A percentile compares a stretch with the other conserved stretches of the same genome.
Evolutionary conservation across 2,113 vertebrate genomes (phyloP).

Genomic region (Centropristis striata): DNA sequence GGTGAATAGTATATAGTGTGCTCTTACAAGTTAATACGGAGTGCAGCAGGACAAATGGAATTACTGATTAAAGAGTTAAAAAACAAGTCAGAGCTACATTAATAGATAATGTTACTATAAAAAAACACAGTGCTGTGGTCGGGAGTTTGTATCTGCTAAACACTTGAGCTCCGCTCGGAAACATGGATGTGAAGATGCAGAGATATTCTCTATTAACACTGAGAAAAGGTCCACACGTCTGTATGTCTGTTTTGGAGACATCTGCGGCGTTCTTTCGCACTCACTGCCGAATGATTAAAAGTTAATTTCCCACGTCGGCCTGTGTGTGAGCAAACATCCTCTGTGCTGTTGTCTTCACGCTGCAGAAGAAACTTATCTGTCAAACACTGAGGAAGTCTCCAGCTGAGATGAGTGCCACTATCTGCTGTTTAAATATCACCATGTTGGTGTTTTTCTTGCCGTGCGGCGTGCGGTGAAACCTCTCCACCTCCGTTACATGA

Average conservation of each 20-base stretch:
- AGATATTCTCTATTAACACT: slow-evolving; percentile 7
- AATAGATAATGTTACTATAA: not conserved
- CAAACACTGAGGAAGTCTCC: slow-evolving; percentile 32
- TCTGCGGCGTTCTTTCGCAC: slow-evolving; percentile 21
- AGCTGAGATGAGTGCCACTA: slow-evolving; percentile 33
- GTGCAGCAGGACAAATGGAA: not conserved
- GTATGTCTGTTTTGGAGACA: slow-evolving; percentile 18
- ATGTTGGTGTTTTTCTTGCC: not conserved
- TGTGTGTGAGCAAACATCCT: slow-evolving; percentile 56
- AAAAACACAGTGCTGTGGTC: not conserved
- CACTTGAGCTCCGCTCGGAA: not conserved
- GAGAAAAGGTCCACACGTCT: slow-evolving; percentile 20
- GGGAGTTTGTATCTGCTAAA: not conserved
- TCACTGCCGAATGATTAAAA: slow-evolving; percentile 8
- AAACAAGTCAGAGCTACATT: not conserved
- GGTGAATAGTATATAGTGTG: too few relatives aligned
- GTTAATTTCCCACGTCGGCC: slow-evolving; percentile 27
- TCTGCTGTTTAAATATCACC: not conserved
- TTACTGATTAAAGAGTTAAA: too few relatives aligned
- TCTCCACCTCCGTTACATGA: slow-evolving; percentile 10
- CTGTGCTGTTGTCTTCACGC: slow-evolving; percentile 7
- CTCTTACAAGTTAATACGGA: slow-evolving; percentile 7
- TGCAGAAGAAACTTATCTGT: slow-evolving; percentile 25
- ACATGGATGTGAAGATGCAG: not conserved
- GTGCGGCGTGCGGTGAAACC: not conserved